phyloP scores from a whole-genome alignment of 2,113 vertebrate genomes.

The Coracopsis vasa region DNA sequence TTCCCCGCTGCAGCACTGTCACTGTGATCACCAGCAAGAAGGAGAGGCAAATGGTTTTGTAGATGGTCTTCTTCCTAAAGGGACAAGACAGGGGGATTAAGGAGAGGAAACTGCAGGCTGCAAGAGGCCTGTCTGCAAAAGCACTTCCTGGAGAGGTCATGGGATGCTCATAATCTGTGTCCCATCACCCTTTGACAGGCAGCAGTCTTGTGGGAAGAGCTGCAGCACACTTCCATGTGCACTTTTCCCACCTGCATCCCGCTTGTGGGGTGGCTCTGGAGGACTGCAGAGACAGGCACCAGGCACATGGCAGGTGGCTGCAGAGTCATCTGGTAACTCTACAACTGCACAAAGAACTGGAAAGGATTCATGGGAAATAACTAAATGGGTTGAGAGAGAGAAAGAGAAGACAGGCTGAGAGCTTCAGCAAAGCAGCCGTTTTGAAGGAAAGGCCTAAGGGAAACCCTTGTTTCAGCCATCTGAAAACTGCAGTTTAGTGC shows the following conservation, averaged over 20 bases:
- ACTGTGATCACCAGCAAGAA: slow-evolving; percentile 81
- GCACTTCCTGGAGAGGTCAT: neutral
- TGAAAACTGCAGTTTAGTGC: neutral
- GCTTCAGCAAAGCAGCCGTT: neutral
- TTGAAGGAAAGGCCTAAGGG: neutral
- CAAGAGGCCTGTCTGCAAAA: neutral
- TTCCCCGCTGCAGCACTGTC: slow-evolving; percentile 81
- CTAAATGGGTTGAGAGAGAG: neutral
- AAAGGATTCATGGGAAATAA: neutral
- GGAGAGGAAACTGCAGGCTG: neutral
- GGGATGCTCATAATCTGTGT: neutral
- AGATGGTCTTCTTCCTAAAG: slow-evolving; percentile 84
- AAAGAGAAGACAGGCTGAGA: neutral
- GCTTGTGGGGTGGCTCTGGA: neutral
- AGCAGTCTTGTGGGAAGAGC: neutral
- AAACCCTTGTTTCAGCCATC: neutral
- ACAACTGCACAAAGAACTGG: neutral
- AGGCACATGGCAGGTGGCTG: neutral
- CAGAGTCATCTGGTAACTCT: neutral
- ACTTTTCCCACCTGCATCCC: neutral
- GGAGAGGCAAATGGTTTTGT: slow-evolving; percentile 79
- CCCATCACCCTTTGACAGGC: neutral
- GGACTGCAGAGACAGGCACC: neutral
- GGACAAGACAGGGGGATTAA: neutral
- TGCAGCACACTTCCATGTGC: neutral